phyloP scores from a whole-genome alignment of 2,113 vertebrate species.

The Hydropotes inermis region DNA sequence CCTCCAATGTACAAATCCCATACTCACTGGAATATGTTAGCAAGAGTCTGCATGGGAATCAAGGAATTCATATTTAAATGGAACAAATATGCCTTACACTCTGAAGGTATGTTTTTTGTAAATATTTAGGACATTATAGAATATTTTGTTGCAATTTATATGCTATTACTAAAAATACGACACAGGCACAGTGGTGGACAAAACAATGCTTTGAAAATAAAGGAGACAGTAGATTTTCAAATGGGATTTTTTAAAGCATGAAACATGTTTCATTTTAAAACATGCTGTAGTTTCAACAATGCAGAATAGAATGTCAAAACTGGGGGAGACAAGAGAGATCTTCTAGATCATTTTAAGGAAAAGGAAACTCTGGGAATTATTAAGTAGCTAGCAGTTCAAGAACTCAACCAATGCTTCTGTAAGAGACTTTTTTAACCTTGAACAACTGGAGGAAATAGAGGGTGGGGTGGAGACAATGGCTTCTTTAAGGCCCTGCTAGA shows the following conservation, averaged over 20 bases:
- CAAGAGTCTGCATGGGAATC: neutral
- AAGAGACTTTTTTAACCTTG: neutral
- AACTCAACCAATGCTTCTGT: neutral
- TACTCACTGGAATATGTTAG: neutral
- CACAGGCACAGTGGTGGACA: neutral
- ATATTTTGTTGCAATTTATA: neutral
- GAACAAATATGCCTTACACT: neutral
- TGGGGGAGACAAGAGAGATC: neutral
- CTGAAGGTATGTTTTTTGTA: neutral
- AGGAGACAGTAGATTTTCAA: neutral
- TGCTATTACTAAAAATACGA: neutral
- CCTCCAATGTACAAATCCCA: neutral
- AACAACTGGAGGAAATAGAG: neutral
- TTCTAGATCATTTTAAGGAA: neutral
- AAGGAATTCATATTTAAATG: neutral
- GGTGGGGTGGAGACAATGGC: neutral
- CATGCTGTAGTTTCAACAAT: neutral
- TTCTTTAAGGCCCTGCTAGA: neutral
- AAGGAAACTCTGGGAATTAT: neutral
- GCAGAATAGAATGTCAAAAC: neutral
- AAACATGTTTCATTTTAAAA: neutral
- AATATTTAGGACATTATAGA: neutral
- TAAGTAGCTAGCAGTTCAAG: neutral
- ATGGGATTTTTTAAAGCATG: neutral
- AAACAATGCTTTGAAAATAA: neutral